A percentile compares a stretch with the other conserved stretches of the same genome.
Evolutionary conservation across 1,140 invertebrate species (phyloP).

Genomic region (Hyphantria cunea): DNA sequence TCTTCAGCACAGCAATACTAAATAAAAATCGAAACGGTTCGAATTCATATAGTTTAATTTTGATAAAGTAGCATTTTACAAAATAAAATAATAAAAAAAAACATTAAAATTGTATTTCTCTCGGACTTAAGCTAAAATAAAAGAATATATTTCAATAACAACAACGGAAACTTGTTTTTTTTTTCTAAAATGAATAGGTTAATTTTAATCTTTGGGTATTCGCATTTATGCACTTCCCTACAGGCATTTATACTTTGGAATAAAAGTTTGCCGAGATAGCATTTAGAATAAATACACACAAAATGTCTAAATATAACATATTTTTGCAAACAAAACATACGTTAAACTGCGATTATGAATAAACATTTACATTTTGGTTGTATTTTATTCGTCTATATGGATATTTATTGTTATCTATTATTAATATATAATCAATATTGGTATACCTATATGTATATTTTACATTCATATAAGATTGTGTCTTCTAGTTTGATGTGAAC

Average conservation of each 20-base stretch:
- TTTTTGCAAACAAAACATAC: slow-evolving; percentile 4
- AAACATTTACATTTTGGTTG: not conserved
- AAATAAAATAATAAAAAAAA: slow-evolving; percentile 39
- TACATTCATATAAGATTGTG: not conserved
- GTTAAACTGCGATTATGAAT: slow-evolving; percentile 6
- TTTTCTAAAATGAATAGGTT: not conserved
- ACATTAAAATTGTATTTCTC: slow-evolving; percentile 26
- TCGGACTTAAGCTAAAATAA: slow-evolving; percentile 29
- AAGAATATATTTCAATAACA: slow-evolving; percentile 12
- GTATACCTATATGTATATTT: no score
- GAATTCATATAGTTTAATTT: slow-evolving; percentile 51
- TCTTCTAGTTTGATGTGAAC: not conserved
- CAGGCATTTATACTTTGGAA: slow-evolving; percentile 43
- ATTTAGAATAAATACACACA: no score
- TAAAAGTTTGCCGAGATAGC: slow-evolving; percentile 25
- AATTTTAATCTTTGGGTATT: slow-evolving; percentile 42
- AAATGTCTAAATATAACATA: no score
- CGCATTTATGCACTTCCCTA: slow-evolving; percentile 64
- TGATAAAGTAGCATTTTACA: slow-evolving; percentile 38
- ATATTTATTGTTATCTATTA: not conserved
- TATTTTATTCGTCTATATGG: not conserved
- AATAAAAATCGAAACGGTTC: slow-evolving; percentile 44
- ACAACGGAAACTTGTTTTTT: slow-evolving; percentile 21
- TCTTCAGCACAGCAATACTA: slow-evolving; percentile 75
- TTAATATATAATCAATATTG: not conserved